phyloP scores from a whole-genome alignment of 1,140 invertebrate species.

The Drosophila hydei region DNA sequence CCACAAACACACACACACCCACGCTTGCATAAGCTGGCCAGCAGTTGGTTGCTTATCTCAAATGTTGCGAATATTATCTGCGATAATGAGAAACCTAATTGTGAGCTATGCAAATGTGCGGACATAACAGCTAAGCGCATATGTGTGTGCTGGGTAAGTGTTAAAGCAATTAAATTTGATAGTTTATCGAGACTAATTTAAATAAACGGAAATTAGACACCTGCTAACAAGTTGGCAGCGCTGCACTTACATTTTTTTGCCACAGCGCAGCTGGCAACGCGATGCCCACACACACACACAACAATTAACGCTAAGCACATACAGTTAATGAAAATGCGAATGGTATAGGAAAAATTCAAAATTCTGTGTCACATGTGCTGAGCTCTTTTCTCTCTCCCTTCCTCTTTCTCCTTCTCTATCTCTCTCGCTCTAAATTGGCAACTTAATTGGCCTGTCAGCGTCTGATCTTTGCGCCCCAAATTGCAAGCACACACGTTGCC shows the following conservation, averaged over 20 bases:
- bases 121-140: constrained; percentile 33
- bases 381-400: too few relatives aligned
- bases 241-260: neutral
- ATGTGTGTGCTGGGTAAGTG: constrained; percentile 49
- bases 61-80: constrained; percentile 78
- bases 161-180: constrained; percentile 75
- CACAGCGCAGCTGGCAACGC: constrained; percentile 21
- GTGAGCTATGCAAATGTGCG: constrained; percentile 73
- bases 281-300: constrained; percentile 1
- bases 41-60: constrained; percentile 58
- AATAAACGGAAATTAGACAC: constrained; percentile 76
- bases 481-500: constrained; percentile 35
- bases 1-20: constrained; percentile 14
- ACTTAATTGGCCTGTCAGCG: constrained; percentile 56
- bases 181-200: constrained; percentile 68
- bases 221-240: constrained; percentile 21
- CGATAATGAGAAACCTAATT: constrained; percentile 80
- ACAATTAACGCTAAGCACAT: constrained; percentile 23
- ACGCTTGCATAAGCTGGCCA: constrained; percentile 52
- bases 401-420: too few relatives aligned
- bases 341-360: neutral
- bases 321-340: constrained; percentile 17
- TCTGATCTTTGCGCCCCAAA: constrained; percentile 11
- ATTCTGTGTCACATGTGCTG: neutral
- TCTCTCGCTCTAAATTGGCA: neutral